A percentile compares a stretch with the other conserved stretches of the same genome.
These are phyloP conservation scores for Protosalanx chinensis DNA, from an alignment of 2,797 vertebrate genomes.

Conservation along the genomic window DNA sequence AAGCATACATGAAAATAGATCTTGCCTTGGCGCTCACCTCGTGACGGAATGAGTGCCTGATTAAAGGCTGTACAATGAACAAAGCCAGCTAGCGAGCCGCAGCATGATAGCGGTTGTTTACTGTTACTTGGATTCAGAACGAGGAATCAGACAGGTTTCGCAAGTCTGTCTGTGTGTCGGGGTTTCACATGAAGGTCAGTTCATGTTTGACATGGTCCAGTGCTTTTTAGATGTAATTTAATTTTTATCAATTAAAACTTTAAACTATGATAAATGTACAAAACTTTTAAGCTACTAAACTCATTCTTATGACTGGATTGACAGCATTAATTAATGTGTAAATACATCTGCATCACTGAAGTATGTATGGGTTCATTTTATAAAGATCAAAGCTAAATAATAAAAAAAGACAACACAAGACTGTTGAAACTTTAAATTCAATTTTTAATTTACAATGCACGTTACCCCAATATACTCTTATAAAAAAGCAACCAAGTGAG, in stretches of 20 bases:
- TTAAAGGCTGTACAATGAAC: slow-evolving; percentile 10
- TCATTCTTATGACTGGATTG: not conserved
- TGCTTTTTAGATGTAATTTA: too few species aligned
- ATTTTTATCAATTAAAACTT: not conserved
- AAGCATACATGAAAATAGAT: slow-evolving; percentile 34
- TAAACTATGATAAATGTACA: not conserved
- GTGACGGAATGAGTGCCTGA: slow-evolving; percentile 22
- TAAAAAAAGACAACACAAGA: slow-evolving; percentile 12
- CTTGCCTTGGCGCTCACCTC: slow-evolving; percentile 18
- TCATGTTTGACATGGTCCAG: not conserved
- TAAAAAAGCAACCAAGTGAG: slow-evolving; percentile 59
- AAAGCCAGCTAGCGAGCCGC: slow-evolving; percentile 2
- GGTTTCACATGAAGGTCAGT: not conserved
- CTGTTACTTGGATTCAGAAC: not conserved
- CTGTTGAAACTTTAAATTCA: slow-evolving; percentile 52
- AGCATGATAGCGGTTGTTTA: not conserved
- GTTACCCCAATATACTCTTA: slow-evolving; percentile 48
- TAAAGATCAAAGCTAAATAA: not conserved
- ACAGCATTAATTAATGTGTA: not conserved
- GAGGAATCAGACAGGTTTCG: not conserved
- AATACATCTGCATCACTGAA: not conserved
- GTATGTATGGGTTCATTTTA: not conserved
- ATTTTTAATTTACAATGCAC: slow-evolving; percentile 72
- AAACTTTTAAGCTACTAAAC: not conserved
- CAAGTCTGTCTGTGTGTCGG: not conserved